These are phyloP conservation scores for Diploscapter pachys DNA, from an alignment of 1,140 invertebrate species.

Conservation along the genomic window DNA sequence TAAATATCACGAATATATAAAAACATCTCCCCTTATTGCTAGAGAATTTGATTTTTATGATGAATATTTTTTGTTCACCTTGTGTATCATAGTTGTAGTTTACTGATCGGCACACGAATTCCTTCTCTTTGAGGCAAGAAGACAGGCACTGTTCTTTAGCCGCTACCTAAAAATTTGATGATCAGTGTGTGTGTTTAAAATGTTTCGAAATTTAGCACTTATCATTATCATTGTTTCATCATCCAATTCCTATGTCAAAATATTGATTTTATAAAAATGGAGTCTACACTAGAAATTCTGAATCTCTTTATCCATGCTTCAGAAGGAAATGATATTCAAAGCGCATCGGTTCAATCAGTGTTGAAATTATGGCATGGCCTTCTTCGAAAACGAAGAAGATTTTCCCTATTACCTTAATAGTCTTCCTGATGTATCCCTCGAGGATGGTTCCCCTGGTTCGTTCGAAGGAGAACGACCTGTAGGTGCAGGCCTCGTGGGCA, in stretches of 20 bases:
- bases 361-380: constrained; percentile 7
- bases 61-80: constrained; percentile 21
- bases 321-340: neutral
- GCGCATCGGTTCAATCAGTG: neutral
- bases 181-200: neutral
- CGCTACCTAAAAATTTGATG: constrained; percentile 41
- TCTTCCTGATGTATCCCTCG: constrained; percentile 57
- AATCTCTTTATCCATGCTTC: too few species aligned
- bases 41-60: too few species aligned
- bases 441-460: constrained; percentile 54
- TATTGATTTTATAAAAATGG: neutral
- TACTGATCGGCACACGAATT: constrained; percentile 58
- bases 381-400: neutral
- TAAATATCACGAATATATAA: too few species aligned
- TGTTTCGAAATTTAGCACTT: neutral
- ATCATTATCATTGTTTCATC: too few species aligned
- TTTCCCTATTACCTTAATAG: constrained; percentile 43
- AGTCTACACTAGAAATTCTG: neutral
- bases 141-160: constrained; percentile 55
- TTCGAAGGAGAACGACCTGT: constrained; percentile 58
- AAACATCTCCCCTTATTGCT: too few species aligned
- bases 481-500: constrained; percentile 58
- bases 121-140: constrained; percentile 55
- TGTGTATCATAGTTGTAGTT: constrained; percentile 58
- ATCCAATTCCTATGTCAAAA: too few species aligned